Percentiles rank a stretch among this genome's conserved stretches.
Conservation (phyloP, 2,797 vertebrate genomes). For the Lateolabrax maculatus region DNA sequence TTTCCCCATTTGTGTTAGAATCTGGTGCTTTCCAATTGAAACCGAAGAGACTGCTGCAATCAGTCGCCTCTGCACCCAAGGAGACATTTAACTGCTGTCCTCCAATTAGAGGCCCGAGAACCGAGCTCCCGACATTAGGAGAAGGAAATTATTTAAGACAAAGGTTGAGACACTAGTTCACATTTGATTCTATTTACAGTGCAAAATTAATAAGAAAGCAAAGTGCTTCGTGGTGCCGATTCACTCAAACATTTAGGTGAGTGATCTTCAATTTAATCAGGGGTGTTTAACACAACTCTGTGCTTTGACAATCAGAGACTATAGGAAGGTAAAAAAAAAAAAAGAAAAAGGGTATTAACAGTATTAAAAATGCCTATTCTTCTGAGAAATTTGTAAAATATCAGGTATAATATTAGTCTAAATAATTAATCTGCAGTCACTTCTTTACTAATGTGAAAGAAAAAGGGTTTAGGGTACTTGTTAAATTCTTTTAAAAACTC, state of each 20-base stretch:
- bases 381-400: constrained; percentile 19
- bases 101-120: constrained; percentile 76
- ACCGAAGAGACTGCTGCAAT: constrained; percentile 56
- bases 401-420: constrained; percentile 3
- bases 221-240: constrained; percentile 66
- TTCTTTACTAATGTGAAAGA: constrained; percentile 46
- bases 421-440: constrained; percentile 21
- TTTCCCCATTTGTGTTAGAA: constrained; percentile 57
- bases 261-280: constrained; percentile 78
- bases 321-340: too few relatives aligned
- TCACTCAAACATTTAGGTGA: constrained; percentile 73
- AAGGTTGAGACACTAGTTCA: constrained; percentile 77
- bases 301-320: constrained; percentile 54
- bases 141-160: constrained; percentile 74
- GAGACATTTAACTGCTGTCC: constrained; percentile 69
- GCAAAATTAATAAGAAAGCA: constrained; percentile 79
- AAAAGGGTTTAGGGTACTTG: constrained; percentile 55
- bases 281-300: constrained; percentile 61
- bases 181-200: constrained; percentile 78
- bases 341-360: constrained; percentile 1
- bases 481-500: constrained; percentile 76
- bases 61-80: constrained; percentile 61
- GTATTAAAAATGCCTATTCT: constrained; percentile 3
- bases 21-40: constrained; percentile 57
- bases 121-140: constrained; percentile 63